Evolutionary conservation across 2,888 invertebrate genomes (phyloP), one percentile per base, ranked within the genome.

Genomic region (Myathropa florea): DNA sequence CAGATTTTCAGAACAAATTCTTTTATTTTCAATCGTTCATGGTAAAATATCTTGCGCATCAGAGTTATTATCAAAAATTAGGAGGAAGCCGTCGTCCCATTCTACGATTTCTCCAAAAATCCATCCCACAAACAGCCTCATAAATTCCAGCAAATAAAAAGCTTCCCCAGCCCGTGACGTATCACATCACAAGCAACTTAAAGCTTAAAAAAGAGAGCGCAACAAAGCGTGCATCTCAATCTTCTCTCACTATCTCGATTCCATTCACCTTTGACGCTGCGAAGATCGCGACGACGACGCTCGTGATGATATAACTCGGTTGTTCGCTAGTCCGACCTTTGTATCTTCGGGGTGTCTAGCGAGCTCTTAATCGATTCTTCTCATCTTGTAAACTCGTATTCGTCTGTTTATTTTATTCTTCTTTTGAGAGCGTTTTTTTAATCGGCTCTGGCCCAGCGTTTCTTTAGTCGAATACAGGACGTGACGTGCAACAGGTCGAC

Each of bases 401-500:
- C 59, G 28, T 76, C 30, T 46, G 46, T 18, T 18, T 67, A 53
- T 57, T 60, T 53, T 28, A 26, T 53, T 57, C 57, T 30, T 30
- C 23, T 61, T 3, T 30, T 26, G 46, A 60, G 65, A 46, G 9
- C 23, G 59, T 46, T 65, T 23, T 57, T 67, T 53, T 61, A 59
- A 67, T 76, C 26, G 67, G 18, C 46, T 21, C n/a, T 18, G n/a
- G 39, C 33, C 23, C 18, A 14, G 33, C 23, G 46, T 73, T 64
- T 33, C 14, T 46, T 67, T 60, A 76, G 76, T 76, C 30, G 76
- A 76, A 76, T 33, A 60, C 76, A 33, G 53, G 18, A 53, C 60
- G 76, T 67, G 67, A 53, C 67, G 67, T 76, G 67, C 76, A 67
- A 68, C 76, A 76, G 76, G 76, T 76, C 76, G 67, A 24, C 76